phyloP scores from a whole-genome alignment of 2,113 vertebrate species.

The Gallinago undulata region DNA sequence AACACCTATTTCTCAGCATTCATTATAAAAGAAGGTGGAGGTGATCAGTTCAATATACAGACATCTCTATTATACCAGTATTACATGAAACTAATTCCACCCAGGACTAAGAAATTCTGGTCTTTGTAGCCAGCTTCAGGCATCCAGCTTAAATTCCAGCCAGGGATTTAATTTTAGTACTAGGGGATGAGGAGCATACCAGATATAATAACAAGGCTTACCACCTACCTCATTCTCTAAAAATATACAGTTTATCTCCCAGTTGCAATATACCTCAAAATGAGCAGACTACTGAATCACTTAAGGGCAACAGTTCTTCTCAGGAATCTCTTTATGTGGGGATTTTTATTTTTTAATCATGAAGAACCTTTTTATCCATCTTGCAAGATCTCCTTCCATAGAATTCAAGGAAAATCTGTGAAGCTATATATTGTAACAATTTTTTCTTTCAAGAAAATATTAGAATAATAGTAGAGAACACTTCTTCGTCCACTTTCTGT shows the following conservation, averaged over 20 bases:
- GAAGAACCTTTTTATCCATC: neutral
- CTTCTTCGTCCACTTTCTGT: neutral
- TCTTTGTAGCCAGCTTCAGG: neutral
- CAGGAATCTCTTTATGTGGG: neutral
- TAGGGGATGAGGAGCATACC: neutral
- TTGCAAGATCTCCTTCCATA: neutral
- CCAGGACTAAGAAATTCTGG: neutral
- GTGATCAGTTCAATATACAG: neutral
- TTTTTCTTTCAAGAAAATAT: neutral
- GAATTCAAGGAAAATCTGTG: neutral
- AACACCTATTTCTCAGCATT: neutral
- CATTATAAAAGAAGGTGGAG: neutral
- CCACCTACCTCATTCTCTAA: slow-evolving; percentile 53
- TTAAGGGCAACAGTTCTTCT: slow-evolving; percentile 2
- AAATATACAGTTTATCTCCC: slow-evolving; percentile 43
- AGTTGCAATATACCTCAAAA: slow-evolving; percentile 15
- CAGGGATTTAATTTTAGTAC: slow-evolving; percentile 55
- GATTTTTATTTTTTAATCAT: neutral
- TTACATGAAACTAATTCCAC: neutral
- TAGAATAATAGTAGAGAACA: neutral
- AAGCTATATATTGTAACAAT: neutral
- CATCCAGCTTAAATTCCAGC: slow-evolving; percentile 21
- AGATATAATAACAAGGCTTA: slow-evolving; percentile 43
- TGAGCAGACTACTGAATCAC: neutral
- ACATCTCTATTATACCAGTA: neutral